These are phyloP conservation scores for Euwallacea fornicatus DNA, from an alignment of 1,140 invertebrate species.

Conservation along the genomic window DNA sequence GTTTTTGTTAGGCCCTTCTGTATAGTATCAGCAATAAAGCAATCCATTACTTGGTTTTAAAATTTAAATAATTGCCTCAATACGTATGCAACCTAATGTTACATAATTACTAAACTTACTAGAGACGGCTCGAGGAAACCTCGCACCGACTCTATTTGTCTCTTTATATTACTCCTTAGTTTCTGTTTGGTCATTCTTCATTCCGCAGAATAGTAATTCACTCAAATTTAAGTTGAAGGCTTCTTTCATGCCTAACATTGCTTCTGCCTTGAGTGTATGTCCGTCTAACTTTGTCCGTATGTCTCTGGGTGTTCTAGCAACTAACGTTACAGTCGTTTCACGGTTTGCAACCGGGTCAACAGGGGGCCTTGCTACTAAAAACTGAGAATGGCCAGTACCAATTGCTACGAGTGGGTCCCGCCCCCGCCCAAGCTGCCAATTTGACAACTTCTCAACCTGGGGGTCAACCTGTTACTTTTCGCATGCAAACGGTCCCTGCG, in stretches of 20 bases:
- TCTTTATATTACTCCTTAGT: no score
- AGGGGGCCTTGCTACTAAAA: slow-evolving; percentile 85
- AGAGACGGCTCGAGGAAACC: no score
- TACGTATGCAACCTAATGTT: no score
- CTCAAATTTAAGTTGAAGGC: no score
- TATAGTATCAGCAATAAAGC: no score
- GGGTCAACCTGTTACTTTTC: slow-evolving; percentile 55
- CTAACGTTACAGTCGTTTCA: slow-evolving; percentile 84
- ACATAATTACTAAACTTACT: no score
- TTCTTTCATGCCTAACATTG: background rate
- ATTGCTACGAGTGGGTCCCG: slow-evolving; percentile 81
- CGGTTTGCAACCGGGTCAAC: slow-evolving; percentile 78
- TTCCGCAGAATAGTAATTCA: background rate
- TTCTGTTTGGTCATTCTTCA: background rate
- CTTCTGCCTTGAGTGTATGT: slow-evolving; percentile 9
- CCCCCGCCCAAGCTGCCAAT: slow-evolving; percentile 63
- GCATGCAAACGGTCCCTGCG: slow-evolving; percentile 60
- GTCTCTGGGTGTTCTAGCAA: slow-evolving; percentile 53
- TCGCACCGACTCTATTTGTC: no score
- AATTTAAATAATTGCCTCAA: no score
- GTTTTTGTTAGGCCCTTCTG: no score
- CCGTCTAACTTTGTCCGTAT: slow-evolving; percentile 41
- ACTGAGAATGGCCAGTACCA: slow-evolving; percentile 95
- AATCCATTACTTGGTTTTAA: no score
- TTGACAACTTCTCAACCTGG: slow-evolving; percentile 59